Conservation (phyloP, 2,888 invertebrate species). For the Chrysopilus asiliformis region DNA sequence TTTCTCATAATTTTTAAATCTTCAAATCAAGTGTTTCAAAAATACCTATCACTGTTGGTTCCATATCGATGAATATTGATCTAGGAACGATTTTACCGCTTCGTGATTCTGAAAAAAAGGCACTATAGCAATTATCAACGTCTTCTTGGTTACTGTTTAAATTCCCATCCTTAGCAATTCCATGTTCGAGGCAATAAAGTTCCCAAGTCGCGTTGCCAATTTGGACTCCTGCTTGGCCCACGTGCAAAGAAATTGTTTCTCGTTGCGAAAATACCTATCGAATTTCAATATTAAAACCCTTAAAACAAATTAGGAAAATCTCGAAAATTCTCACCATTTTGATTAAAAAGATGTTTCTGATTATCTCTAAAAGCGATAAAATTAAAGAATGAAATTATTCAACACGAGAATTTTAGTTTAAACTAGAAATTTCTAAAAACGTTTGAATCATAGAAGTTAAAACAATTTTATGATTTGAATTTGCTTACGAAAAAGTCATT, state of each 20-base stretch:
- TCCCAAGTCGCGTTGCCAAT: conserved; percentile 72
- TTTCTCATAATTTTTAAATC: not conserved
- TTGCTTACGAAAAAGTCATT: too few relatives aligned
- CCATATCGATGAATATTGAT: conserved; percentile 75
- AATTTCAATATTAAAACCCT: too few relatives aligned
- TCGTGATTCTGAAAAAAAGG: conserved; percentile 66
- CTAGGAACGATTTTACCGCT: conserved; percentile 76
- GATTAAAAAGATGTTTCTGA: too few relatives aligned
- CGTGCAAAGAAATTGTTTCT: conserved; percentile 70
- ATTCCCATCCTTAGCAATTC: conserved; percentile 60
- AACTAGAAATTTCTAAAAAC: too few relatives aligned
- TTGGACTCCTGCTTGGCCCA: conserved; percentile 70
- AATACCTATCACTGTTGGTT: conserved; percentile 82
- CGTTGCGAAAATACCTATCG: conserved; percentile 35
- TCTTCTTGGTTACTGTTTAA: conserved; percentile 38
- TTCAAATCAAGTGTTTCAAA: too few relatives aligned
- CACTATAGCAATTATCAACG: conserved; percentile 44
- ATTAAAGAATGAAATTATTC: too few relatives aligned
- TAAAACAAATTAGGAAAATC: too few relatives aligned
- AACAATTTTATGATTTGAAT: too few relatives aligned
- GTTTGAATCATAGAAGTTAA: too few relatives aligned
- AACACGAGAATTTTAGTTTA: too few relatives aligned
- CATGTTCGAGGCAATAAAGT: conserved; percentile 64
- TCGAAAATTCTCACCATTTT: too few relatives aligned
- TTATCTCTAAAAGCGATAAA: too few relatives aligned